Evolutionary conservation across 1,140 invertebrate genomes (phyloP), one percentile per base, ranked within the genome.

Genomic region (Caenorhabditis latens): DNA sequence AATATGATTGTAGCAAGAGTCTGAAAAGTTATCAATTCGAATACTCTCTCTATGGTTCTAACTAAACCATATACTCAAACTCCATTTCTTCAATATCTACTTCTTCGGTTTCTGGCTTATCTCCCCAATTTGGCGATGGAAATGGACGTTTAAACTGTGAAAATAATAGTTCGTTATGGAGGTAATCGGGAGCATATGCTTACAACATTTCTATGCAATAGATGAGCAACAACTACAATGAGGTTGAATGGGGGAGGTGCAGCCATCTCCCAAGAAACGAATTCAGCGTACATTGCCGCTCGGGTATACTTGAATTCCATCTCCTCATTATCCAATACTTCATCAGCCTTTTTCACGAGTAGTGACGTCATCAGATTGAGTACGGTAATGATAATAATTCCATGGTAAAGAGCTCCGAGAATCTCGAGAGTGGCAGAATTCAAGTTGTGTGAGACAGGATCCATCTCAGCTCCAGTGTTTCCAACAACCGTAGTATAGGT

Each of bases 401-500:
- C 53, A n/a, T 87, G 86, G 46, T 84, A 86, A 11, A 86, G 19
- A 40, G 71, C 86, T 14, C 24, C 40, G 43, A 86, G 61, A 53
- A 84, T 55, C 32, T 87, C 82, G 6, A 75, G 46, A 32, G 85
- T 57, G 13, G 32, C 42, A 8, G 75, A 83, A 53, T 50, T 86
- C 3, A 86, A 43, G 7, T 43, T 9, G 55, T 86, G 75, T 8
- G 24, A 43, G 9, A 79, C 65, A 5, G 75, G 40, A 14, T 43
- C 61, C 50, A 46, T 46, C 5, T 86, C 55, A 5, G 86, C 65
- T 24, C 89, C 89, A n/a, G 85, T 57, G 19, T 89, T 82, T 21
- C 89, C 89, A 48, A 87, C 85, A 16, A 89, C 88, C 7, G 67
- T 63, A 24, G 21, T 84, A 55, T 89, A 90, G 11, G 87, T 75